Conservation (phyloP, 2,888 invertebrate species). For the Hemithea aestivaria region DNA sequence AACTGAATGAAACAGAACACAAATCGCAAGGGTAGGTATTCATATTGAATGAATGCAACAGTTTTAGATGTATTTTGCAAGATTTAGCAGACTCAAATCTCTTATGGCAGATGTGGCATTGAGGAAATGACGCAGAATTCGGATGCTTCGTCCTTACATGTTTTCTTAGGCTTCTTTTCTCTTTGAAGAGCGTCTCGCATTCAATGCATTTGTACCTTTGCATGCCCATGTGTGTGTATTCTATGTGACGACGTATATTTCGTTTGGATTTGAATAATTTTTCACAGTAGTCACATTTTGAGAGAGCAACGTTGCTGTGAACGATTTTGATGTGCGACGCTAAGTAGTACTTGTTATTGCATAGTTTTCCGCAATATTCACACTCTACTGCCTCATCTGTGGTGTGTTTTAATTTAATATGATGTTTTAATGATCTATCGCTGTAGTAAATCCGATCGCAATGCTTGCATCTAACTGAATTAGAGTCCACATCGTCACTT, state of each 20-base stretch:
- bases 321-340: slow-evolving; percentile 62
- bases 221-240: slow-evolving; percentile 61
- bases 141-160: slow-evolving; percentile 62
- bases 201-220: slow-evolving; percentile 62
- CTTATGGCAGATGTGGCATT: slow-evolving; percentile 62
- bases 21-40: slow-evolving; percentile 58
- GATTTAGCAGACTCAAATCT: slow-evolving; percentile 66
- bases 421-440: slow-evolving; percentile 59
- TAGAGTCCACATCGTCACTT: slow-evolving; percentile 31
- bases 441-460: slow-evolving; percentile 57
- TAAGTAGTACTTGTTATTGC: slow-evolving; percentile 60
- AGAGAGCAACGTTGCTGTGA: slow-evolving; percentile 48
- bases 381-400: slow-evolving; percentile 52
- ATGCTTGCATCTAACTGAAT: slow-evolving; percentile 46
- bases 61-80: slow-evolving; percentile 61
- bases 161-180: slow-evolving; percentile 59
- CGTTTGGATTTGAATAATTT: slow-evolving; percentile 62
- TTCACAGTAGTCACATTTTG: slow-evolving; percentile 62
- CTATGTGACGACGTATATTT: slow-evolving; percentile 59
- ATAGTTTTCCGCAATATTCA: slow-evolving; percentile 51
- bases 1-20: slow-evolving; percentile 56
- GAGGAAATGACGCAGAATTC: slow-evolving; percentile 52
- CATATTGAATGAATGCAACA: slow-evolving; percentile 61
- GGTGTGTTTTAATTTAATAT: slow-evolving; percentile 58
- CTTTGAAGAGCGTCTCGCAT: slow-evolving; percentile 63